phyloP scores from a whole-genome alignment of 1,140 invertebrate species.

The Odontomachus brunneus region DNA sequence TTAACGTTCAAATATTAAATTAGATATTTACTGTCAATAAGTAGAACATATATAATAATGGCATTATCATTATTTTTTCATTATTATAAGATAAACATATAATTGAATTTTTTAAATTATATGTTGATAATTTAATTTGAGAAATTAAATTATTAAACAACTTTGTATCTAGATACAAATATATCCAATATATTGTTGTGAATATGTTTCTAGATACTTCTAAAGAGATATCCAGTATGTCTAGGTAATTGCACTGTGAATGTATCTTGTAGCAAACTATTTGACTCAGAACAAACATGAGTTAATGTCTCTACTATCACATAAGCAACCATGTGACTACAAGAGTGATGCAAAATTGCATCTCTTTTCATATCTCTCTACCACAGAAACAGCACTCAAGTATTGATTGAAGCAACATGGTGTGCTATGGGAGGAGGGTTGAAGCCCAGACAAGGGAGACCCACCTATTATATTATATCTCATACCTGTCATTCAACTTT shows the following conservation, averaged over 20 bases:
- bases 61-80: neutral
- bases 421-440: constrained; percentile 80
- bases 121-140: no score
- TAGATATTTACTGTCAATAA: neutral
- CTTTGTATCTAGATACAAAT: neutral
- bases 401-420: constrained; percentile 84
- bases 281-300: constrained; percentile 59
- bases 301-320: constrained; percentile 7
- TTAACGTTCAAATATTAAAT: neutral
- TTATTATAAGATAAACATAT: neutral
- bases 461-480: constrained; percentile 73
- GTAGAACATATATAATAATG: no score
- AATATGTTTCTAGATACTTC: neutral
- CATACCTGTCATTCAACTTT: constrained; percentile 69
- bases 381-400: constrained; percentile 81
- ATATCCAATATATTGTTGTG: no score
- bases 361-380: constrained; percentile 71
- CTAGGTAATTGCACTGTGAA: constrained; percentile 28
- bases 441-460: constrained; percentile 80
- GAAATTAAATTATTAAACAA: neutral
- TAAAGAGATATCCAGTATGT: neutral
- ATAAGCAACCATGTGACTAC: neutral
- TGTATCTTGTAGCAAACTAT: constrained; percentile 56
- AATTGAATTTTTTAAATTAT: constrained; percentile 5
- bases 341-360: constrained; percentile 25